Evolutionary conservation across 2,888 invertebrate species (phyloP).

Genomic region (Mallateleia sp.): DNA sequence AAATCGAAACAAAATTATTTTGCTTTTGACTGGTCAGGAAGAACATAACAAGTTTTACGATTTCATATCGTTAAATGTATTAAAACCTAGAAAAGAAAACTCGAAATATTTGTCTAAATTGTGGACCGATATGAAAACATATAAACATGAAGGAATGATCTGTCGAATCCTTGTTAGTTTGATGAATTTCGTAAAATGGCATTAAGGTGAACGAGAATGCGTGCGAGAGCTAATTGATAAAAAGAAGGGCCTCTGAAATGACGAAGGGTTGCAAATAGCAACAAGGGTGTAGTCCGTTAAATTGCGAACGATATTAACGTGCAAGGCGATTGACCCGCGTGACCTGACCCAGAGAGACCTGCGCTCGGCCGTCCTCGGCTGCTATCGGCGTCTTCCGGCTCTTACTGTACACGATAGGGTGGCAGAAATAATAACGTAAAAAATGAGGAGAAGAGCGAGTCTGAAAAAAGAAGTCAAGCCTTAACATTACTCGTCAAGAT

Average conservation of each 20-base stretch:
- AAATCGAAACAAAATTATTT: no score
- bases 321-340: slow-evolving; percentile 80
- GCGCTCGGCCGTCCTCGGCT: slow-evolving; percentile 79
- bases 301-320: slow-evolving; percentile 80
- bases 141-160: no score
- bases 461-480: background rate
- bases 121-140: no score
- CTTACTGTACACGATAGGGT: slow-evolving; percentile 53
- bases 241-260: slow-evolving; percentile 53
- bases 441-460: slow-evolving; percentile 23
- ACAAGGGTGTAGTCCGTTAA: slow-evolving; percentile 72
- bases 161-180: no score
- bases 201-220: slow-evolving; percentile 56
- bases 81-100: no score
- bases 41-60: no score
- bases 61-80: no score
- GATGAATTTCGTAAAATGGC: no score
- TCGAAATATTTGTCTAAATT: no score
- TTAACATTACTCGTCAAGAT: slow-evolving; percentile 55
- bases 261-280: slow-evolving; percentile 43
- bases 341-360: slow-evolving; percentile 83
- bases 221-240: slow-evolving; percentile 79
- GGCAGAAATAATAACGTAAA: slow-evolving; percentile 64
- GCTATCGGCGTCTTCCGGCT: slow-evolving; percentile 64
- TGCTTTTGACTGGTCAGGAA: no score